A percentile compares a stretch with the other conserved stretches of the same genome.
phyloP scores from a whole-genome alignment of 2,113 vertebrate genomes.

The Sisor rabdophorus region DNA sequence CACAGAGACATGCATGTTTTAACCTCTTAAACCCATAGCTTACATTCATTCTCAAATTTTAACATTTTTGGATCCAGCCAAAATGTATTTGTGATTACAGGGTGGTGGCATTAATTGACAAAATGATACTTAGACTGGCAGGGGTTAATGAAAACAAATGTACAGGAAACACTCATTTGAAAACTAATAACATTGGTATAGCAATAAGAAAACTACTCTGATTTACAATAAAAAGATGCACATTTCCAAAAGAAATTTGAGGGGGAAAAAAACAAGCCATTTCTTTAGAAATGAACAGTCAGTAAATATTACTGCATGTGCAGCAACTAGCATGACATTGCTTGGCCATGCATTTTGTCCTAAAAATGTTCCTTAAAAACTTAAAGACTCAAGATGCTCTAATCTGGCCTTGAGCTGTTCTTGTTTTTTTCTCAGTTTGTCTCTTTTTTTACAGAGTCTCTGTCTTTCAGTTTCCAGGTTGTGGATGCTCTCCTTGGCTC shows the following conservation, averaged over 20 bases:
- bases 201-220: slow-evolving; percentile 20
- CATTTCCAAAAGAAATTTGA: slow-evolving; percentile 13
- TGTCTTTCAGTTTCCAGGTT: slow-evolving; percentile 60
- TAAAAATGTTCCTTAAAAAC: not conserved
- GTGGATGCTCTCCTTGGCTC: slow-evolving; percentile 70
- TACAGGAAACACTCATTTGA: slow-evolving; percentile 26
- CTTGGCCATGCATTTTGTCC: not conserved
- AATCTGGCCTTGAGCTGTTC: slow-evolving; percentile 62
- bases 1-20: too few species aligned
- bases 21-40: slow-evolving; percentile 1
- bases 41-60: slow-evolving; percentile 24
- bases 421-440: slow-evolving; percentile 60
- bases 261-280: slow-evolving; percentile 4
- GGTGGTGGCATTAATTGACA: not conserved
- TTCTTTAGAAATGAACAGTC: slow-evolving; percentile 39
- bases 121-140: slow-evolving; percentile 1
- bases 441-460: slow-evolving; percentile 52
- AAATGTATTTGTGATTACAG: slow-evolving; percentile 26
- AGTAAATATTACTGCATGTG: slow-evolving; percentile 22
- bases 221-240: slow-evolving; percentile 37
- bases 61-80: slow-evolving; percentile 46
- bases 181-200: slow-evolving; percentile 29
- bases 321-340: not conserved
- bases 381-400: slow-evolving; percentile 54
- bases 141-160: slow-evolving; percentile 11